Base-by-base conservation (phyloP, 1,140 invertebrate species). In the Drosophila mojavensis region DNA sequence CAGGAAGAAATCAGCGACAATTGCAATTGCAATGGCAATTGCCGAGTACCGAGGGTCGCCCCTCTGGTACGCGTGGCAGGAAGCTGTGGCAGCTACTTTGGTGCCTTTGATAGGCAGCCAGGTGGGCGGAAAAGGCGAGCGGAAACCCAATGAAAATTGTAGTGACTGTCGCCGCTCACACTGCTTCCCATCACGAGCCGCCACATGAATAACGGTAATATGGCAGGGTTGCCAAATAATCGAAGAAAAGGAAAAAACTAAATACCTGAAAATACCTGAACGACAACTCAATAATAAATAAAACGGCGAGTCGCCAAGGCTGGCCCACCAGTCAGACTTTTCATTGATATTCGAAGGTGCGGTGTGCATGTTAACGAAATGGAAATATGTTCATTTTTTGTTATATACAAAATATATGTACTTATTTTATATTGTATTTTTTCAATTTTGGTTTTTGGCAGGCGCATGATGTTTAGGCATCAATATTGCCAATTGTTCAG, bases 1-100 rank as follows among this genome's bases (percentile, higher is more conserved):
- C 78, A 84, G 81, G 81, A 78, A 71, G 62, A 70, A 74, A 69
- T 77, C 47, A 55, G 62, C 79, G 72, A 73, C 62, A 82, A 86
- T 82, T 39, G 75, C 82, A 85, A 88, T 85, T 79, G 64, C 47
- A n/a, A 15, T 7, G 1, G 20, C n/a, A n/a, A 15, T 7, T 2
- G 20, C n/a, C 0, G 36, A 39, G 36, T 13, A 11, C 36, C 11
- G 7, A 36, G 17, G 43, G 41, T 15, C 20, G 2, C 33, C 33
- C 9, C 10, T 36, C 33, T 36, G 50, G n/a, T 26, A 41, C 41
- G 60, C 60, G 43, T 61, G 63, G 20, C 71, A 68, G 71, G 65
- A 69, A 55, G 71, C 43, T 63, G 20, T 39, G 74, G 58, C 75
- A 79, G 48, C 81, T 85, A 78, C 63, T 81, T 78, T 72, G 62